Percentiles rank a stretch among this genome's conserved stretches.
Evolutionary conservation across 2,888 invertebrate species (phyloP).

Genomic region (Eucriotettix oculatus): DNA sequence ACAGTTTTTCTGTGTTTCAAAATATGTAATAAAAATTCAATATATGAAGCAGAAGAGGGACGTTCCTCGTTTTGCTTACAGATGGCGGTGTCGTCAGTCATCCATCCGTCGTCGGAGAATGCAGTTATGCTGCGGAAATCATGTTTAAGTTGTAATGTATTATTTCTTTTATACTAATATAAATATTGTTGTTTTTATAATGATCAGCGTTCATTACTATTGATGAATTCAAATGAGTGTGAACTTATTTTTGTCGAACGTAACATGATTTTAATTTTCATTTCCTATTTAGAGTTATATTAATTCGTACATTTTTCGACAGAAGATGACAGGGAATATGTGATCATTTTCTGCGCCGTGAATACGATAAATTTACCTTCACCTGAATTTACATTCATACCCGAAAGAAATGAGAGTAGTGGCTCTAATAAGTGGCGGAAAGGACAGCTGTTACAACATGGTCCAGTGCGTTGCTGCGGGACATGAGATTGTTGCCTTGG

Average conservation of each 20-base stretch:
- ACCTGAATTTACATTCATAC: neutral
- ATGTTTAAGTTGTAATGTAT: neutral
- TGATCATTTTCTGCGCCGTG: neutral
- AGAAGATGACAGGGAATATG: too few species aligned
- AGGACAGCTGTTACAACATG: constrained; percentile 99
- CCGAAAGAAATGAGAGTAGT: constrained; percentile 60
- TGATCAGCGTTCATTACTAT: too few species aligned
- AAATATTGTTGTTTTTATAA: too few species aligned
- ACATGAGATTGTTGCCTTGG: constrained; percentile 87
- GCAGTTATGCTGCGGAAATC: constrained; percentile 6
- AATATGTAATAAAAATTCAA: neutral
- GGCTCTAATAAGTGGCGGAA: constrained; percentile 90
- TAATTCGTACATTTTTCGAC: too few species aligned
- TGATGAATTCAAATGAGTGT: too few species aligned
- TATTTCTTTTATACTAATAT: neutral
- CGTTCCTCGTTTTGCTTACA: neutral
- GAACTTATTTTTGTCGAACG: neutral
- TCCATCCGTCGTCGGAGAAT: constrained; percentile 5
- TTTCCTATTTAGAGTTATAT: neutral
- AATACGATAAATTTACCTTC: neutral
- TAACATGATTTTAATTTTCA: neutral
- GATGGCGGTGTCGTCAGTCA: constrained; percentile 12
- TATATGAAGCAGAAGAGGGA: neutral
- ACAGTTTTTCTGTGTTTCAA: too few species aligned
- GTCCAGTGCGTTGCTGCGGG: constrained; percentile 94